Evolutionary conservation across 2,888 invertebrate species (phyloP).

Genomic region (Hemicrepidius hirtus): DNA sequence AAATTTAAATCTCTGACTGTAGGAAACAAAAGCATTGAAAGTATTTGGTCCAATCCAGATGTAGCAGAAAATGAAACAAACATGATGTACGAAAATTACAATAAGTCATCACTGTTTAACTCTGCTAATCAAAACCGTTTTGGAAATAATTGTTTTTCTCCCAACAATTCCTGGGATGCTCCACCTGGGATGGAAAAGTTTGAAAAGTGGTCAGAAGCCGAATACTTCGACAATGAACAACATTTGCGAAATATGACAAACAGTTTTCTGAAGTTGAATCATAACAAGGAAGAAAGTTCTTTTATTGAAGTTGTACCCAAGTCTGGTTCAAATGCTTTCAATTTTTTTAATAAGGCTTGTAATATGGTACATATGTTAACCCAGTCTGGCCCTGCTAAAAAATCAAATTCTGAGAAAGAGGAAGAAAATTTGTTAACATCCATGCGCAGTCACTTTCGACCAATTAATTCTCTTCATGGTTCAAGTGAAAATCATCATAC

Average conservation of each 20-base stretch:
- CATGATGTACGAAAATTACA: constrained; percentile 70
- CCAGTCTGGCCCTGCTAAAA: constrained; percentile 41
- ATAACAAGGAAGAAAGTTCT: constrained; percentile 77
- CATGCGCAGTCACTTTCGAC: constrained; percentile 88
- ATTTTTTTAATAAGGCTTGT: constrained; percentile 47
- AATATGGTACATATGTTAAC: constrained; percentile 35
- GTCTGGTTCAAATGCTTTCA: constrained; percentile 50
- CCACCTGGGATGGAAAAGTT: constrained; percentile 38
- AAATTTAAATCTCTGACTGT: constrained; percentile 61
- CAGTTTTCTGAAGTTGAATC: constrained; percentile 76
- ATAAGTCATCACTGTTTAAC: constrained; percentile 55
- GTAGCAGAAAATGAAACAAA: constrained; percentile 66
- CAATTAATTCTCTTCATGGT: constrained; percentile 78
- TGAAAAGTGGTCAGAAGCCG: constrained; percentile 59
- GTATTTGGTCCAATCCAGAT: constrained; percentile 50
- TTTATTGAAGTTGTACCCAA: constrained; percentile 77
- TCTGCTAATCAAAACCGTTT: constrained; percentile 22
- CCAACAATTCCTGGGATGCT: constrained; percentile 22
- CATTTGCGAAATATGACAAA: constrained; percentile 57
- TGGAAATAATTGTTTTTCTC: constrained; percentile 9
- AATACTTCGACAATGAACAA: constrained; percentile 62
- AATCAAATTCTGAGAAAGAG: constrained; percentile 49
- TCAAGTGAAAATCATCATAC: constrained; percentile 69
- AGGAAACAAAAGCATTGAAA: constrained; percentile 51
- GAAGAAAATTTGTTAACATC: constrained; percentile 78